Evolutionary conservation across 2,113 vertebrate species (phyloP), one percentile per base, ranked within the genome.

Genomic region (Brachionichthys hirsutus): DNA sequence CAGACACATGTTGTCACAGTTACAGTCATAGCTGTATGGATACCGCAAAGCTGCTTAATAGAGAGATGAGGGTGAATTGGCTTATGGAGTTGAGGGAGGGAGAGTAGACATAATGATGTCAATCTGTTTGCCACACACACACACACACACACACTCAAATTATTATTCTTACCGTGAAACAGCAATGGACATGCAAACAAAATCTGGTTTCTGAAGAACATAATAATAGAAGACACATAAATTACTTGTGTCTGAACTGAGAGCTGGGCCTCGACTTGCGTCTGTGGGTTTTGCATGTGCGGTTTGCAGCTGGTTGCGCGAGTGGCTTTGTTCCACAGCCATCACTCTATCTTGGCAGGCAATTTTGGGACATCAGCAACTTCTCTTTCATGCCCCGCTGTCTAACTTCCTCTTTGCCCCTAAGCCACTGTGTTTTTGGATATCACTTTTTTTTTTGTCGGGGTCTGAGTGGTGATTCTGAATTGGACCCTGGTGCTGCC

Each of bases 51-150:
- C 77, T 77, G 72, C 85, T 85, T 85, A 79, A 79, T 79, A 30
- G 54, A 84, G 70, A 77, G 70, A 81, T 73, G 79, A 81, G 70
- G 77, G 75, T 53, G 77, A 84, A 84, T 81, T 84, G 79, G 77
- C 79, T 85, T 84, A 77, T 62, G 41, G 48, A 50, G 14, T 8
- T 63, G 70, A 78, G 63, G 81, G 81, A 78, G 78, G 77, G 69
- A 70, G 74, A 78, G 62, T 57, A 73, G 80, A 85, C 78, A 85
- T 83, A 79, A 82, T 81, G 76, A 78, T 82, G 85, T 87, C 83
- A 82, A 57, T 80, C 74, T 79, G 72, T 57, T 59, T 52, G 55
- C 24, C 36, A 18, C 14, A 36, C 49, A 49, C 36, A 51, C 24
- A 18, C 38, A 43, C 16, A 35, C 50, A 45, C 36, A 50, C 36